Percentiles rank a stretch among this genome's conserved stretches.
These are phyloP conservation scores for Rotaria macrura DNA, from an alignment of 2,888 invertebrate genomes.

Conservation along the genomic window DNA sequence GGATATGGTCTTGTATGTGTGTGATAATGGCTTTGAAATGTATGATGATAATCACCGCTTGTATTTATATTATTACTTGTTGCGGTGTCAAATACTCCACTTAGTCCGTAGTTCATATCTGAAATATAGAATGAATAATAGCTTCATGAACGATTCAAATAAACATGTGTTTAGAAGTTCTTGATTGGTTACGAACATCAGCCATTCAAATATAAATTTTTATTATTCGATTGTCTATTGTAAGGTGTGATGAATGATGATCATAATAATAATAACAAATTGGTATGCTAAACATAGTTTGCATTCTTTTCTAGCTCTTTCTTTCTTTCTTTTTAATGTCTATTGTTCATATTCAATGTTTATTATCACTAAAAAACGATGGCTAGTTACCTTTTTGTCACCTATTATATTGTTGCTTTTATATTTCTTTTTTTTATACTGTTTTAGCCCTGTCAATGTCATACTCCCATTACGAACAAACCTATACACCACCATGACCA, in stretches of 20 bases:
- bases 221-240: background rate
- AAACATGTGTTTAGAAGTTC: background rate
- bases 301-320: background rate
- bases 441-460: background rate
- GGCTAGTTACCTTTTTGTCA: background rate
- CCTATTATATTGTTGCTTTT: background rate
- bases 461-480: background rate
- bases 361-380: background rate
- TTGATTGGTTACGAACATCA: background rate
- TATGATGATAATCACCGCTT: background rate
- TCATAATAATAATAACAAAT: background rate
- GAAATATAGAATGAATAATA: background rate
- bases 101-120: background rate
- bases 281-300: background rate
- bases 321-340: background rate
- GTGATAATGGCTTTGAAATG: background rate
- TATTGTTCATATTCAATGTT: background rate
- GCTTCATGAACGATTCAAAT: background rate
- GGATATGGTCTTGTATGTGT: background rate
- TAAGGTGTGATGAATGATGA: background rate
- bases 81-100: background rate
- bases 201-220: background rate
- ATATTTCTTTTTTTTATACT: background rate
- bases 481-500: background rate
- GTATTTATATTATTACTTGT: background rate